Percentiles rank a stretch among this genome's conserved stretches.
phyloP scores from a whole-genome alignment of 1,140 invertebrate species.

The Tetramorium parvispinum region DNA sequence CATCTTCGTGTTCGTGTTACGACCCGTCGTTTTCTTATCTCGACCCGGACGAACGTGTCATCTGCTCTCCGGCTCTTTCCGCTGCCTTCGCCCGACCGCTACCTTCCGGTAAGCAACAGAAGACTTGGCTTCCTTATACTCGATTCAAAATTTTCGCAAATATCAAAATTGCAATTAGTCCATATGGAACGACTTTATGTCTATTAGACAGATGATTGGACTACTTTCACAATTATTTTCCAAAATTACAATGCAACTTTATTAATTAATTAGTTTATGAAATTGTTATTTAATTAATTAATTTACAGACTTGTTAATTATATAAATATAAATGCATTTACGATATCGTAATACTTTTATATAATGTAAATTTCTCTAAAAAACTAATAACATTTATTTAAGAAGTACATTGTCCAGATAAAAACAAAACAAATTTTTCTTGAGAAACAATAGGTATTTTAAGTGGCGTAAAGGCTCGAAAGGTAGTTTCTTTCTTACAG shows the following conservation, averaged over 20 bases:
- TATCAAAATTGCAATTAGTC: neutral
- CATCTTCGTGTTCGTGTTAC: constrained; percentile 83
- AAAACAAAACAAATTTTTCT: neutral
- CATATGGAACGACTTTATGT: neutral
- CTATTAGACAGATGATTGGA: neutral
- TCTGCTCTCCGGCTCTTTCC: constrained; percentile 79
- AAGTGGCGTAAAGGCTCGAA: neutral
- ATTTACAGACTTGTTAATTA: neutral
- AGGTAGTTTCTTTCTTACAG: neutral
- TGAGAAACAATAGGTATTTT: neutral
- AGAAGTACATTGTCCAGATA: neutral
- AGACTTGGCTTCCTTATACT: constrained; percentile 31
- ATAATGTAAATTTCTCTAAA: neutral
- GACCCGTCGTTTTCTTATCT: constrained; percentile 82
- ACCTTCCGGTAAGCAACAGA: constrained; percentile 24
- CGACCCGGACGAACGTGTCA: constrained; percentile 81
- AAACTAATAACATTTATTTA: neutral
- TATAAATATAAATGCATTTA: neutral
- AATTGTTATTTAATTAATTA: neutral
- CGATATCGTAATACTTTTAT: neutral
- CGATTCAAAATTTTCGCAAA: neutral
- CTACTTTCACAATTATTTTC: constrained; percentile 8
- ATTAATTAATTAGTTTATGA: neutral
- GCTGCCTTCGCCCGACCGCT: constrained; percentile 63
- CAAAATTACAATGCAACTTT: neutral